Evolutionary conservation across 64 coral and sea anemone species (phyloP), one percentile per base, ranked within the genome.

Genomic region (Porites australiensis): DNA sequence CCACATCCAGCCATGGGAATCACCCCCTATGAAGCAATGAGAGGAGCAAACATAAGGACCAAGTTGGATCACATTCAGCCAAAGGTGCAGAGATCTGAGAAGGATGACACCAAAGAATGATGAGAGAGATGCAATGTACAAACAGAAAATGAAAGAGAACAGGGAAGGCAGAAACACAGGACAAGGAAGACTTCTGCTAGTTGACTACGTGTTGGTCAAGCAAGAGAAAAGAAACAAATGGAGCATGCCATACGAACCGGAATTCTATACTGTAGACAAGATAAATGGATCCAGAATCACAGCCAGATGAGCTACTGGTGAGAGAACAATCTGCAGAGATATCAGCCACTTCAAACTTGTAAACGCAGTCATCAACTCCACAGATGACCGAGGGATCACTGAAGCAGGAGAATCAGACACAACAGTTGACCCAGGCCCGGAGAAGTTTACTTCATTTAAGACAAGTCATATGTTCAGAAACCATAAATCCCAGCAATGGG

Each of bases 221-320:
- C 83, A 86, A 72, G 5, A 23, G 62, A 64, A 84, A 60, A 84
- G 48, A 13, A 84, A 84, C 79, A 82, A 82, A 19, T 82, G 79
- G 91, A 92, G 90, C 52, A 92, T 71, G 64, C 90, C 81, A 19
- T 93, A 87, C 23, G 82, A 87, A 79, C 91, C 92, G 23, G 49
- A 74, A 45, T 88, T 93, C 62, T 93, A 88, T 16, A 46, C 43
- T 20, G 75, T 88, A 0, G 16, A 22, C 18, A 49, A 71, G 1
- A 88, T 93, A 23, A 16, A 87, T 19, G 92, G 84, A 21, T 93
- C 83, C 0, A 21, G 27, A 72, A 82, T 93, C 15, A 93, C 92
- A 71, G 83, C 92, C 8, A 66, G 73, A 54, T 14, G 91, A 46
- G 55, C 47, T 13, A 87, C 91, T 27, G 91, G 79, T 75, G 74